Evolutionary conservation across 2,888 invertebrate genomes (phyloP), one percentile per base, ranked within the genome.

Genomic region (Tetranychus truncatus): DNA sequence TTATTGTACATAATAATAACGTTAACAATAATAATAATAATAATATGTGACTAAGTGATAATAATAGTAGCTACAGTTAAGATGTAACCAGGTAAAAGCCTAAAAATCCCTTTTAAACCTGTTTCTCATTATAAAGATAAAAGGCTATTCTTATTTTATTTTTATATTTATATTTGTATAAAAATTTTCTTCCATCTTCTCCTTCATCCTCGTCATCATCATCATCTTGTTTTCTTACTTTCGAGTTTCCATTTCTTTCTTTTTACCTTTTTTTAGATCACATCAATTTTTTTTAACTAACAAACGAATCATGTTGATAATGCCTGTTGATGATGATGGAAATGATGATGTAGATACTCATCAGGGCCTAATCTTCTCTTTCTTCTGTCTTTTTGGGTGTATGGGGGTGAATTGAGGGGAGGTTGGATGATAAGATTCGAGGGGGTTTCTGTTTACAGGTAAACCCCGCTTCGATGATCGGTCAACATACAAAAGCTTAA

Each of bases 321-420:
- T 34, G 34, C 34, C 34, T 34, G 34, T 34, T 34, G 34, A 34
- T 34, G 34, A 34, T 34, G 34, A 34, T 34, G 34, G 34, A 34
- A 34, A 34, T 34, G 34, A 34, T 34, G 34, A 55, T 55, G 55
- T 15, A 15, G 55, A 55, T 55, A 15, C 15, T 55, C 55, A 55
- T 55, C 15, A 2, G 15, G 15, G 55, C 55, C 15, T 55, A 55
- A 55, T 55, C 55, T 55, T 55, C 15, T 55, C 55, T 55, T 55
- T 55, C 55, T 55, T 55, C 55, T 55, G 55, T 55, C 55, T 55
- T 55, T 55, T 55, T 55, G 55, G 55, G 55, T 55, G 55, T 55
- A 55, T 55, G 55, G 55, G 55, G 55, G 55, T 55, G 55, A 55
- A 55, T 55, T 55, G 55, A 55, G 15, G 55, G 55, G 55, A 15